phyloP scores from a whole-genome alignment of 2,113 vertebrate genomes.

The Macroglossus sobrinus region DNA sequence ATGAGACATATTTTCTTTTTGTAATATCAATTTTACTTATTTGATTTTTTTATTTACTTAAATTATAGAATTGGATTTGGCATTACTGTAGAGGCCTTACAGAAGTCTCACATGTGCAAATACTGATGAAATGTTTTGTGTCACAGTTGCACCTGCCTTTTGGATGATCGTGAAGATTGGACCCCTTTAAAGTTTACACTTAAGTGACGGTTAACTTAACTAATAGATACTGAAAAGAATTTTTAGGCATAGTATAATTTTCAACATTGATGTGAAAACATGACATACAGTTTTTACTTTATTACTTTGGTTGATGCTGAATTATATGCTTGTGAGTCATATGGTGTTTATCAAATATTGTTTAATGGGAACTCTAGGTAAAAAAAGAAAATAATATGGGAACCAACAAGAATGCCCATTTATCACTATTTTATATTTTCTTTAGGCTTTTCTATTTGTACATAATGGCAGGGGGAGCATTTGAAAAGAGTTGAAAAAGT shows the following conservation, averaged over 20 bases:
- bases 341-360: background rate
- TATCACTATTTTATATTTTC: background rate
- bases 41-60: background rate
- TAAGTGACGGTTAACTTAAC: background rate
- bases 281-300: background rate
- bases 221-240: background rate
- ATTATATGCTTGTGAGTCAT: background rate
- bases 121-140: background rate
- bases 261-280: background rate
- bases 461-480: background rate
- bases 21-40: background rate
- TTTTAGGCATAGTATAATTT: background rate
- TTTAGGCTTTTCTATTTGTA: background rate
- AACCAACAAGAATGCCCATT: background rate
- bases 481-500: background rate
- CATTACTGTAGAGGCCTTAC: background rate
- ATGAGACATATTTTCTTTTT: background rate
- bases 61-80: constrained; percentile 10
- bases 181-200: background rate
- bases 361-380: background rate
- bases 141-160: background rate
- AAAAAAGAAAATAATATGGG: background rate
- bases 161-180: background rate
- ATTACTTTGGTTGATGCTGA: background rate
- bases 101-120: background rate